These are phyloP conservation scores for Atrichornis clamosus DNA, from an alignment of 2,113 vertebrate species.

Conservation along the genomic window DNA sequence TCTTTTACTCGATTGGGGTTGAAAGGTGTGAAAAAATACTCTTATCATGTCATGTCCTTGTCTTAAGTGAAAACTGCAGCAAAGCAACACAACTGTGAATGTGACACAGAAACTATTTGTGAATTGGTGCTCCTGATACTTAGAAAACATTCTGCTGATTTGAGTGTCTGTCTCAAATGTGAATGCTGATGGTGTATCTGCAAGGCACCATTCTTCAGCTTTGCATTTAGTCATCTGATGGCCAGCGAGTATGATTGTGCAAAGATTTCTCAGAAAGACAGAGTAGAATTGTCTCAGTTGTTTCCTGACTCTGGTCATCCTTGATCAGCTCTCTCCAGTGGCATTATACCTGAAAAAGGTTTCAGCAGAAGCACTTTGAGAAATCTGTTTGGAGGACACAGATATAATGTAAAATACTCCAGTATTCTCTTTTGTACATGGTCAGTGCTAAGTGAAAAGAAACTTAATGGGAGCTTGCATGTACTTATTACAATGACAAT, in stretches of 20 bases:
- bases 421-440: neutral
- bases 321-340: neutral
- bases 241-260: rapidly evolving
- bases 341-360: neutral
- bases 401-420: neutral
- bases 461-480: neutral
- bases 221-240: neutral
- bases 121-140: neutral
- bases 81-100: neutral
- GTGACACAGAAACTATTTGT: neutral
- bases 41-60: neutral
- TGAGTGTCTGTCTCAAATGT: rapidly evolving
- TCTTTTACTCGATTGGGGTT: neutral
- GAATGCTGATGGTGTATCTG: neutral
- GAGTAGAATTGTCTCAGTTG: neutral
- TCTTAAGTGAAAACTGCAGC: neutral
- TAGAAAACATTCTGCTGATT: neutral
- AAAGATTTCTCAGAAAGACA: neutral
- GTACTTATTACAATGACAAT: neutral
- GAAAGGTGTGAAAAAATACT: neutral
- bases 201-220: neutral
- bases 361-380: neutral
- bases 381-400: neutral
- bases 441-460: neutral
- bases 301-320: neutral